A percentile compares a stretch with the other conserved stretches of the same genome.
These are phyloP conservation scores for Xerus inauris DNA, from an alignment of 2,113 vertebrate genomes.

Conservation along the genomic window DNA sequence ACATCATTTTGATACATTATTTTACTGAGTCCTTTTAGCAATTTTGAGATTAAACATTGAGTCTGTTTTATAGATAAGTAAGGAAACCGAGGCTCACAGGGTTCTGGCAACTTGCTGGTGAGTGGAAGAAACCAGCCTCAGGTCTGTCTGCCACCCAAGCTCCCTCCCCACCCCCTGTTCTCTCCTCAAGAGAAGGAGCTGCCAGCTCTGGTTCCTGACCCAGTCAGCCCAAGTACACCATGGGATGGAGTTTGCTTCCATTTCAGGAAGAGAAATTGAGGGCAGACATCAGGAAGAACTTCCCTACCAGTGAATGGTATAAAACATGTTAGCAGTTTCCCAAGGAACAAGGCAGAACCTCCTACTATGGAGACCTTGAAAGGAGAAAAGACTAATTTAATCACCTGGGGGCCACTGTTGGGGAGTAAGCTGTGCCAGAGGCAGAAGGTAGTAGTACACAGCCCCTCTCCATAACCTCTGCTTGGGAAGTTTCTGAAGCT, in stretches of 20 bases:
- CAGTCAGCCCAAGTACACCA: background rate
- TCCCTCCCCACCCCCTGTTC: background rate
- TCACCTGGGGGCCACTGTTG: background rate
- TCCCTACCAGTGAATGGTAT: background rate
- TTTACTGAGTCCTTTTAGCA: background rate
- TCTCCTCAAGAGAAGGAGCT: background rate
- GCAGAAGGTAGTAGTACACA: background rate
- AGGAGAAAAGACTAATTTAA: background rate
- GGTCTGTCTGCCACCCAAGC: background rate
- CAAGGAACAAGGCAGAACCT: background rate
- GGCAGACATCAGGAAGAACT: background rate
- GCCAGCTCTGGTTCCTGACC: background rate
- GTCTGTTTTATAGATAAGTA: background rate
- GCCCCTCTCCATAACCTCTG: background rate
- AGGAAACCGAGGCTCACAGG: background rate
- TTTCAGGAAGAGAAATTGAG: background rate
- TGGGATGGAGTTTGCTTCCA: background rate
- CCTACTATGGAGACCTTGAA: background rate
- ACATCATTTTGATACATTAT: background rate
- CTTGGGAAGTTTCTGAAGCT: background rate
- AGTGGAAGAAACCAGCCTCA: background rate
- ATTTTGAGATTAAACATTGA: background rate
- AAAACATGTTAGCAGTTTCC: background rate
- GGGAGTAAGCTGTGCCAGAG: background rate
- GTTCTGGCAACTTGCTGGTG: background rate